Conservation (phyloP, 2,888 invertebrate genomes). For the Acrocera orbiculus region DNA sequence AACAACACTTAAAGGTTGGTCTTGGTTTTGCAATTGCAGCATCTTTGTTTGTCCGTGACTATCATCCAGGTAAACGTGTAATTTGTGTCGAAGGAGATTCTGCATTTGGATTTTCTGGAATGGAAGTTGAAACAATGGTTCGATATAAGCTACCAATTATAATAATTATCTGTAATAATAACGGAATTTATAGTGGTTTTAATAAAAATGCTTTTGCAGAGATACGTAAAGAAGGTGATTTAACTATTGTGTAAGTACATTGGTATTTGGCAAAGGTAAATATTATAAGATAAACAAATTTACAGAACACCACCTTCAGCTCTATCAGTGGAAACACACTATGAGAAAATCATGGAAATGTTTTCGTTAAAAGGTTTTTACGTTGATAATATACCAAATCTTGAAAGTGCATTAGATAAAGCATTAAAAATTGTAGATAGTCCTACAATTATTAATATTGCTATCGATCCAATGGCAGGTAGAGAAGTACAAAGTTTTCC, state of each 20-base stretch:
- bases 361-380: constrained; percentile 68
- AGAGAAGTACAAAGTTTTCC: constrained; percentile 80
- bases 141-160: constrained; percentile 84
- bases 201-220: constrained; percentile 55
- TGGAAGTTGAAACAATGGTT: constrained; percentile 95
- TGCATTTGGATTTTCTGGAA: constrained; percentile 95
- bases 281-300: no score
- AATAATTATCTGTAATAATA: constrained; percentile 86
- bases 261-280: constrained; percentile 7
- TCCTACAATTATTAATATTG: constrained; percentile 78
- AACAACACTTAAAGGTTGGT: no score
- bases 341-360: constrained; percentile 80
- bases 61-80: constrained; percentile 64
- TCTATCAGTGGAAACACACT: constrained; percentile 58
- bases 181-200: constrained; percentile 82
- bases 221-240: constrained; percentile 49
- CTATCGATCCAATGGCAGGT: constrained; percentile 74
- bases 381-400: constrained; percentile 58
- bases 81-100: constrained; percentile 93
- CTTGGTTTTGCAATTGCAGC: constrained; percentile 85
- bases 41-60: constrained; percentile 71
- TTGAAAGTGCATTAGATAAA: constrained; percentile 49
- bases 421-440: constrained; percentile 50
- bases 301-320: constrained; percentile 70
- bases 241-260: constrained; percentile 51